Base-by-base conservation (phyloP, 1,140 invertebrate genomes). In the Linepithema humile region DNA sequence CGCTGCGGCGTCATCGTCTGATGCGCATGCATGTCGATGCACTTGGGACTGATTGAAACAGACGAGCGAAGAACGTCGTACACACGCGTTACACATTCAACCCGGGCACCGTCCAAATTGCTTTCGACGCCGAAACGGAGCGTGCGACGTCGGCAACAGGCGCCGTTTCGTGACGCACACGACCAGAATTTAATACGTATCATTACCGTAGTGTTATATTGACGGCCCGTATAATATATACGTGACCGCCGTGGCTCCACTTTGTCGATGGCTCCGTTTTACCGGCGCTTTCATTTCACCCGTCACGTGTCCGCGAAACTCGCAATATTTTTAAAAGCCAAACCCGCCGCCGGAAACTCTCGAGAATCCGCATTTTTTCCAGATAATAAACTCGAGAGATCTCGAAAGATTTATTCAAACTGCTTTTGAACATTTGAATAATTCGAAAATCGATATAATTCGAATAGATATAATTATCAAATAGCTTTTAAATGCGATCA, bases 151-250 rank as follows among this genome's bases (percentile, higher is more conserved):
- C 60, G 84, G 5, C 70, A 48, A 73, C 40, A 55, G 55, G 45
- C 72, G 84, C 60, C 69, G 50, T 64, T 50, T 77, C 55, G 53
- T 88, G 86, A 88, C 86, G 86, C 82, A 87, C 73, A 70, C 20
- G 23, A 45, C 48, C 72, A 26, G 70, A 77, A 73, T 72, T 84
- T 88, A 87, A 87, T 84, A 48, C 45, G 43, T 48, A 65, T 72
- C 57, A 88, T 88, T 88, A 88, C 73, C 64, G 70, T 72, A 64
- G 7, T 32, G 40, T 67, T 84, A 65, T 72, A 78, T 84, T 82
- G 80, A 45, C 43, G 50, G 26, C 43, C 32, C 45, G 62, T 69
- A 55, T 87, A 84, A 84, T 72, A 35, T 70, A 40, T 40, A 55
- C 35, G 80, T 84, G 85, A 84, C 75, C 64, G 55, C 40, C 43